Conservation (phyloP, 2,888 invertebrate species). For the Xanthorhoe spadicearia region DNA sequence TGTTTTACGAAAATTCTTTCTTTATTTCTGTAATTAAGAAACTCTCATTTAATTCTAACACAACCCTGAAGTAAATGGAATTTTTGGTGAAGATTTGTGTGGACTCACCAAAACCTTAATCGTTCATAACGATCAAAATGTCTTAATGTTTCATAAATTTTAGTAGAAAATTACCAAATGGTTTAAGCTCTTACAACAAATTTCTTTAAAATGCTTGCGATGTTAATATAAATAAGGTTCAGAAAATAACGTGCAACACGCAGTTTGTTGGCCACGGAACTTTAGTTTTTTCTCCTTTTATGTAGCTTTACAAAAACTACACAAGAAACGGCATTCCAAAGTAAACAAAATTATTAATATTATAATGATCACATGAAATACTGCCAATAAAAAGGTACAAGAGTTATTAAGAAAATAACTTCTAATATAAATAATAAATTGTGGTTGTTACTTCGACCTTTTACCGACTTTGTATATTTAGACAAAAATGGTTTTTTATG, state of each 20-base stretch:
- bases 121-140: not conserved
- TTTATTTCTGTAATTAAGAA: too few relatives aligned
- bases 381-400: not conserved
- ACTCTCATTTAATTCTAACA: too few relatives aligned
- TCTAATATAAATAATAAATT: not conserved
- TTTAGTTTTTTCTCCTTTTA: slow-evolving; percentile 18
- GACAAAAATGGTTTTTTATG: not conserved
- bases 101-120: too few relatives aligned
- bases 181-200: not conserved
- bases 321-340: slow-evolving; percentile 2
- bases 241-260: slow-evolving; percentile 54
- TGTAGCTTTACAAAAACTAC: not conserved
- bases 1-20: too few relatives aligned
- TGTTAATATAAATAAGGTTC: slow-evolving; percentile 17
- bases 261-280: slow-evolving; percentile 49
- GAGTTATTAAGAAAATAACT: not conserved
- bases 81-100: too few relatives aligned
- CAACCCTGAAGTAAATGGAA: too few relatives aligned
- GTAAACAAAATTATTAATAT: slow-evolving; percentile 13
- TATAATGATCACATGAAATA: not conserved
- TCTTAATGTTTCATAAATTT: not conserved
- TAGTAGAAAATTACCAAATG: not conserved
- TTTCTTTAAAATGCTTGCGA: slow-evolving; percentile 2
- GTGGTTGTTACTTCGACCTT: not conserved
- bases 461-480: not conserved